Evolutionary conservation across 2,888 invertebrate genomes (phyloP).

Genomic region (Nomada goodeniana): DNA sequence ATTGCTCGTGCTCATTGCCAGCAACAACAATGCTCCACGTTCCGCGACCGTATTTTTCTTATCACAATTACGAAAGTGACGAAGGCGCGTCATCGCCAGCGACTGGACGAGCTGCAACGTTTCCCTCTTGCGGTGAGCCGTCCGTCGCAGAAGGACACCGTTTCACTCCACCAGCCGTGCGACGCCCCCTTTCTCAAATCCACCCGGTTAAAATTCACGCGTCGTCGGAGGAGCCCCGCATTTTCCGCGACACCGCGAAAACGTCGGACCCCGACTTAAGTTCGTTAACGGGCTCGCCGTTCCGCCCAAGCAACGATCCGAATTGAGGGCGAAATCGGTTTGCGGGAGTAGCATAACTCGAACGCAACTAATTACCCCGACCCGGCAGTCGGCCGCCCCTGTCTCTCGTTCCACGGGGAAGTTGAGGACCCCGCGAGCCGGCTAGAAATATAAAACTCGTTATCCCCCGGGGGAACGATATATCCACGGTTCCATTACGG

Average conservation of each 20-base stretch:
- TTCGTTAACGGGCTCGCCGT: not conserved
- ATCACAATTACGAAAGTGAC: too few species aligned
- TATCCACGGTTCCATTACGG: conserved; percentile 63
- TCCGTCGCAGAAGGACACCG: too few species aligned
- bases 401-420: conserved; percentile 43
- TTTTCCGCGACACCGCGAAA: conserved; percentile 11
- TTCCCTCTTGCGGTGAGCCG: too few species aligned
- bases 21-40: too few species aligned
- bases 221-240: not conserved
- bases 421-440: conserved; percentile 14
- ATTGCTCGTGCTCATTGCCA: too few species aligned
- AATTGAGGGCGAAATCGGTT: conserved; percentile 55
- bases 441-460: conserved; percentile 65
- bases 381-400: not conserved
- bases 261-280: conserved; percentile 3
- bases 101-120: too few species aligned
- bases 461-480: conserved; percentile 67
- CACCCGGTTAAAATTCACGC: not conserved
- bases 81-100: too few species aligned
- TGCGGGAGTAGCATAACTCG: conserved; percentile 40
- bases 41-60: too few species aligned
- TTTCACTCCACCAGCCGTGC: not conserved
- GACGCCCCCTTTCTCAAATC: too few species aligned
- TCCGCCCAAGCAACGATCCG: conserved; percentile 5
- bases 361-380: conserved; percentile 54